Conservation (phyloP, 1,140 invertebrate genomes). For the Drosophila insularis region DNA sequence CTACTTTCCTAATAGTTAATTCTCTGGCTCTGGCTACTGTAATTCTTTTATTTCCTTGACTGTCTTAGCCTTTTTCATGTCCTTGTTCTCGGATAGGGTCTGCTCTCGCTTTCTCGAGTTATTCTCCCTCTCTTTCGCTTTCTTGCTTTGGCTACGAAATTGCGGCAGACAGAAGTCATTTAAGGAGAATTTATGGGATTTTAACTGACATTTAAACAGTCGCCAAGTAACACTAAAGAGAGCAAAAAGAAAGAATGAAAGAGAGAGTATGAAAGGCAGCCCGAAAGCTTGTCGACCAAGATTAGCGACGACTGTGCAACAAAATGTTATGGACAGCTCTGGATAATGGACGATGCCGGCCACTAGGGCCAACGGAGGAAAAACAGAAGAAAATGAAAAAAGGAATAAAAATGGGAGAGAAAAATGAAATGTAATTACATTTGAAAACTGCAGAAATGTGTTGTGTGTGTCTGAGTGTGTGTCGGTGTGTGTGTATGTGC, state of each 20-base stretch:
- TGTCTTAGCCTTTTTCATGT: constrained; percentile 51
- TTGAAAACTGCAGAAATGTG: constrained; percentile 57
- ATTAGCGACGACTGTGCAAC: constrained; percentile 75
- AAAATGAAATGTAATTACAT: constrained; percentile 79
- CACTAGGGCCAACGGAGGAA: constrained; percentile 8
- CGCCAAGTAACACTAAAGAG: constrained; percentile 37
- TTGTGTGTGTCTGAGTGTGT: constrained; percentile 19
- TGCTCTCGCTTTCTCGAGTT: constrained; percentile 21
- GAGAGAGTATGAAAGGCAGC: neutral
- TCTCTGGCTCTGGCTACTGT: constrained; percentile 35
- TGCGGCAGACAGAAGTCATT: constrained; percentile 81
- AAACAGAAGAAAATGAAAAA: constrained; percentile 2
- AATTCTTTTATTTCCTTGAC: constrained; percentile 52
- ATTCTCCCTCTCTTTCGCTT: neutral
- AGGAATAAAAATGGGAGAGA: constrained; percentile 36
- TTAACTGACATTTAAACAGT: constrained; percentile 81
- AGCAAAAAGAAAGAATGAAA: constrained; percentile 1
- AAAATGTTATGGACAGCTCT: constrained; percentile 75
- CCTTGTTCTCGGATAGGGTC: constrained; percentile 39
- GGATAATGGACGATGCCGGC: constrained; percentile 65
- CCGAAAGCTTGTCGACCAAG: constrained; percentile 69
- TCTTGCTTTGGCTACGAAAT: constrained; percentile 52
- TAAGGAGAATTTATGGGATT: constrained; percentile 81
- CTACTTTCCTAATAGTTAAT: constrained; percentile 31
- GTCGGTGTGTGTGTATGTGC: neutral